Conservation (phyloP, 1,140 invertebrate species). For the Brachionus paranguensis region DNA sequence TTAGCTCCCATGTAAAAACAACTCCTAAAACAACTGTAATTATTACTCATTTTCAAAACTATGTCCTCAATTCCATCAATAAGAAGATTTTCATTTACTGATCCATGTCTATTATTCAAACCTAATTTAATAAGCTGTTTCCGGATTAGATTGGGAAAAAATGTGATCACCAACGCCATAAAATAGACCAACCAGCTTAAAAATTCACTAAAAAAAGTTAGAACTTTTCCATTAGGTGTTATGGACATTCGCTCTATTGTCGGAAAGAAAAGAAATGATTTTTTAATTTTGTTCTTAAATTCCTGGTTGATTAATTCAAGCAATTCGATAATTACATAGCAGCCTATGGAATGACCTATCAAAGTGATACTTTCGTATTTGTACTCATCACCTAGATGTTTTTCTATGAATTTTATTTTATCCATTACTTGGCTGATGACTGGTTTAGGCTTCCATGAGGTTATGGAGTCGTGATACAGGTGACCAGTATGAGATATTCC, state of each 20-base stretch:
- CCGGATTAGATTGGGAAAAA: slow-evolving; percentile 58
- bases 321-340: slow-evolving; percentile 70
- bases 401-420: slow-evolving; percentile 69
- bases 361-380: slow-evolving; percentile 59
- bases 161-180: slow-evolving; percentile 60
- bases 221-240: slow-evolving; percentile 63
- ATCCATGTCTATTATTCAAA: slow-evolving; percentile 45
- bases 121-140: slow-evolving; percentile 46
- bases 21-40: not conserved
- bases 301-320: slow-evolving; percentile 57
- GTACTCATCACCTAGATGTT: slow-evolving; percentile 43
- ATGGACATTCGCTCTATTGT: slow-evolving; percentile 71
- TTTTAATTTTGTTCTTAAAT: slow-evolving; percentile 42
- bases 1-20: slow-evolving; percentile 56
- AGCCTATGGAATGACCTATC: slow-evolving; percentile 77
- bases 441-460: slow-evolving; percentile 31
- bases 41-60: not conserved
- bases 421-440: slow-evolving; percentile 67
- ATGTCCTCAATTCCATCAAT: not conserved
- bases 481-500: slow-evolving; percentile 67
- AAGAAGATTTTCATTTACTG: slow-evolving; percentile 42
- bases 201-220: slow-evolving; percentile 57
- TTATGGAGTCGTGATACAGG: slow-evolving; percentile 36
- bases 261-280: slow-evolving; percentile 68
- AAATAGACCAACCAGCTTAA: slow-evolving; percentile 60